These are phyloP conservation scores for Nymphalis polychloros DNA, from an alignment of 2,888 invertebrate species.

Conservation along the genomic window DNA sequence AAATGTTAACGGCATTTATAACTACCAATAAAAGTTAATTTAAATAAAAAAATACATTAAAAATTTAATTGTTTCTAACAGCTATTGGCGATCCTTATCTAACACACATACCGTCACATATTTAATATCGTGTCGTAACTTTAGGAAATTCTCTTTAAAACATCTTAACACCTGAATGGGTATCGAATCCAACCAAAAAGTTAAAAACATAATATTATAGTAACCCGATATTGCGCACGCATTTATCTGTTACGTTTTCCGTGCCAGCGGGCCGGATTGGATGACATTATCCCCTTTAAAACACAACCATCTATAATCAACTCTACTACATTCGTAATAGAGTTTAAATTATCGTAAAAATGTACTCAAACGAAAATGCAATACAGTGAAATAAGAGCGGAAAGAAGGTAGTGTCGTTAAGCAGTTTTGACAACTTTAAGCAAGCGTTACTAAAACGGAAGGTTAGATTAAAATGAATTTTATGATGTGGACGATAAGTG, in stretches of 20 bases:
- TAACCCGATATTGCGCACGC: constrained; percentile 73
- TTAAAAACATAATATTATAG: constrained; percentile 47
- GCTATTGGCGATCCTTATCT: constrained; percentile 24
- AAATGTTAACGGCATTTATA: constrained; percentile 31
- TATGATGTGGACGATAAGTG: background rate
- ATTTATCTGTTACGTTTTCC: constrained; percentile 76
- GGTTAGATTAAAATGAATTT: constrained; percentile 13
- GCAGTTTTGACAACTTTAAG: constrained; percentile 33
- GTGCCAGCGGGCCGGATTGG: constrained; percentile 68
- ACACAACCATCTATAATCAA: constrained; percentile 41
- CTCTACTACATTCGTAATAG: constrained; percentile 42
- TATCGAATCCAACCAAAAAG: constrained; percentile 52
- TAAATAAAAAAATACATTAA: constrained; percentile 27
- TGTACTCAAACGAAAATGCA: constrained; percentile 49
- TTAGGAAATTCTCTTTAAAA: constrained; percentile 21
- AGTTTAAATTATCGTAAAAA: constrained; percentile 44
- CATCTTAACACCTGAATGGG: constrained; percentile 42
- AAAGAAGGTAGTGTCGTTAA: constrained; percentile 59
- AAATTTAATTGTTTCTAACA: constrained; percentile 28
- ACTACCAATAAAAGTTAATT: constrained; percentile 18
- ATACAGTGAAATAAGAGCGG: constrained; percentile 65
- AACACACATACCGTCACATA: constrained; percentile 27
- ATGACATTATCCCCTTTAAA: constrained; percentile 55
- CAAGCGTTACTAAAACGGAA: background rate
- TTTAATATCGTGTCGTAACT: constrained; percentile 12